Base-by-base conservation (phyloP, 2,888 invertebrate species). In the Orthosia gracilis region DNA sequence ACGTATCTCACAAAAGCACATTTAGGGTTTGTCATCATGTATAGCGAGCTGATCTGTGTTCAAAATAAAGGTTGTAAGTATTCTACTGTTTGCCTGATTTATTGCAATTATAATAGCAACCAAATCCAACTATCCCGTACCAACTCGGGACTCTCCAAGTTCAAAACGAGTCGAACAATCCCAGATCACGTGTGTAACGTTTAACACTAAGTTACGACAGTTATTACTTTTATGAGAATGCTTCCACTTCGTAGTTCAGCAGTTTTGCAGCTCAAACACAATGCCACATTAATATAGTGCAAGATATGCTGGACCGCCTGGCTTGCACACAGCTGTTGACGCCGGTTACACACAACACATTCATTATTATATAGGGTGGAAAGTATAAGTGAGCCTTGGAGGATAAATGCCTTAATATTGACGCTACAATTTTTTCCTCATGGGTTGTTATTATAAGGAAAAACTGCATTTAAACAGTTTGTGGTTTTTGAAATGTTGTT, bases 251-350 rank as follows among this genome's bases (percentile, higher is more conserved):
- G 40, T 72, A 70, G 18, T 57, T 50, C 52, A 47, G 47, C 17
- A 63, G 52, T 15, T 64, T 54, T 40, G 47, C 52, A 58, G 76
- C 15, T 78, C 47, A 78, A 78, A 61, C 50, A 55, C 54, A 61
- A 57, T 52, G 55, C 40, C 69, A 47, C 40, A 78, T 47, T 65
- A 65, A 79, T 79, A 79, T 79, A 21, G 80, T 77, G 45, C 55
- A 62, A 26, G 52, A 73, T 63, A 26, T 23, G n/a, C 13, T 65
- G 55, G 47, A 66, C 57, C 68, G 40, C 40, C n/a, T 55, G 80
- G 63, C 62, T 23, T 31, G 67, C 54, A 58, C 49, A 26, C 66
- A 58, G 69, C 58, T 59, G 79, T 63, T 81, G 58, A 54, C 49
- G 49, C 31, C n/a, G 50, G 55, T 21, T 47, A 68, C 61, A 65